Percentiles rank a stretch among this genome's conserved stretches.
Conservation (phyloP, 2,888 invertebrate genomes). For the Holacanthella duospinosa region DNA sequence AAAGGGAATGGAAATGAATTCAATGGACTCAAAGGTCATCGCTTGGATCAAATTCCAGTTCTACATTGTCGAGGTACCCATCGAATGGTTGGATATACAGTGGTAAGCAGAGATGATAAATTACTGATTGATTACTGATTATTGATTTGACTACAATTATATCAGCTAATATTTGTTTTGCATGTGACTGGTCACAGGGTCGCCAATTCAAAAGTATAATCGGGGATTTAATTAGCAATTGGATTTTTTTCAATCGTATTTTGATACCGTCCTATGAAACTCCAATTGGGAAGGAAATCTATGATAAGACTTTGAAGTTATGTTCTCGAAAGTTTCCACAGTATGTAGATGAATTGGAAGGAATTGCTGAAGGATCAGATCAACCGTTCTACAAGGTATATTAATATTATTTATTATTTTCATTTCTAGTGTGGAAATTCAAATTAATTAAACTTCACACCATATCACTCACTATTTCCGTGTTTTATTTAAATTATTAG, state of each 20-base stretch:
- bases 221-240: constrained; percentile 53
- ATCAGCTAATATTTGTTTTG: neutral
- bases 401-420: neutral
- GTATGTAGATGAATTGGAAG: constrained; percentile 70
- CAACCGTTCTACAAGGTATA: constrained; percentile 70
- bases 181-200: constrained; percentile 50
- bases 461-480: too few relatives aligned
- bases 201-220: constrained; percentile 65
- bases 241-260: constrained; percentile 53
- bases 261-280: constrained; percentile 64
- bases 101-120: constrained; percentile 51
- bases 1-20: too few relatives aligned
- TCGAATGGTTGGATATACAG: constrained; percentile 76
- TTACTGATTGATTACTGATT: neutral
- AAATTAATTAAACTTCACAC: neutral
- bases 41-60: constrained; percentile 62
- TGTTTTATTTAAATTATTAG: constrained; percentile 43
- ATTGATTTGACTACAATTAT: neutral
- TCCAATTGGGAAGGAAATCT: constrained; percentile 56
- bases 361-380: constrained; percentile 70
- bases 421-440: neutral
- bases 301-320: constrained; percentile 60
- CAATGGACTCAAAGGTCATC: too few relatives aligned
- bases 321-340: constrained; percentile 64
- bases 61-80: constrained; percentile 67